Evolutionary conservation across 1,140 invertebrate species (phyloP).

Genomic region (Ladona fulva): DNA sequence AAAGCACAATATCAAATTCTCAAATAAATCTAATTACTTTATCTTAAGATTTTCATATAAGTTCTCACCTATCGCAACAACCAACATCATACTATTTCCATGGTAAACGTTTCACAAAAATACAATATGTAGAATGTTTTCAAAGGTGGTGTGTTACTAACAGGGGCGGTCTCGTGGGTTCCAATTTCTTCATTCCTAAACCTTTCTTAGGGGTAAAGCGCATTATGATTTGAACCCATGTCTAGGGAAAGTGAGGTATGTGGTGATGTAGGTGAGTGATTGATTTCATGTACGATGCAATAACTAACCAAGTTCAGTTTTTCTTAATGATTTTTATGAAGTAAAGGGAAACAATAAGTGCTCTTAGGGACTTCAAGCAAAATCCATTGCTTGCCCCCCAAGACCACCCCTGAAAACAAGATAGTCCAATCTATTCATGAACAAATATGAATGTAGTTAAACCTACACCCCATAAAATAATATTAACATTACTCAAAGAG

Average conservation of each 20-base stretch:
- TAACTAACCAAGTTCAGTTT: slow-evolving; percentile 8
- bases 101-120: too few relatives aligned
- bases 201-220: too few relatives aligned
- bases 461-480: slow-evolving; percentile 9
- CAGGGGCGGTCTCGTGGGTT: neutral
- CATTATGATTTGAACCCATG: too few relatives aligned
- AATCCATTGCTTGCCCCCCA: neutral
- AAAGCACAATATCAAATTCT: too few relatives aligned
- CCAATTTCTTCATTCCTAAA: neutral
- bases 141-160: neutral
- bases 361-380: neutral
- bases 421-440: slow-evolving; percentile 6
- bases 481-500: slow-evolving; percentile 5
- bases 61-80: too few relatives aligned
- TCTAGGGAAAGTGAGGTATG: too few relatives aligned
- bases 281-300: neutral
- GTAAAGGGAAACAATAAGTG: slow-evolving; percentile 9
- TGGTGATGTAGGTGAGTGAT: neutral
- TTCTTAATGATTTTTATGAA: slow-evolving; percentile 9
- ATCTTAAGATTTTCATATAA: too few relatives aligned
- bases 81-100: too few relatives aligned
- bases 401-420: slow-evolving; percentile 7
- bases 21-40: too few relatives aligned
- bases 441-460: slow-evolving; percentile 10
- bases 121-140: too few relatives aligned